phyloP scores from a whole-genome alignment of 2,113 vertebrate species.

The Synodontis membranacea region DNA sequence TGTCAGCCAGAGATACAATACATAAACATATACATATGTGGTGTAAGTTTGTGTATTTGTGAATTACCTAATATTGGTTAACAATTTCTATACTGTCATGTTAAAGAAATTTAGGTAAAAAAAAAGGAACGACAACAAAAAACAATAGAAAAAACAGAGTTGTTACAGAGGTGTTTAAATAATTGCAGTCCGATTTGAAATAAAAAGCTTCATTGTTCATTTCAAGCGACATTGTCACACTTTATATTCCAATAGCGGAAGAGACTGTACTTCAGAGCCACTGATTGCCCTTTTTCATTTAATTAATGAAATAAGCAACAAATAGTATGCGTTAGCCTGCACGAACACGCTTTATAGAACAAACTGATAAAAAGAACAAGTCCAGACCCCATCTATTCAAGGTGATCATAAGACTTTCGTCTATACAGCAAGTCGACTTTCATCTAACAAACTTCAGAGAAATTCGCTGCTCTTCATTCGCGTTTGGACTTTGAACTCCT shows the following conservation, averaged over 20 bases:
- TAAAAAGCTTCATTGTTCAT: no score
- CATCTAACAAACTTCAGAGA: slow-evolving; percentile 27
- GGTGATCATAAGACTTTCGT: slow-evolving; percentile 15
- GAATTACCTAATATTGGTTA: background rate
- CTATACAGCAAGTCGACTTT: slow-evolving; percentile 31
- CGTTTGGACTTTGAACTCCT: slow-evolving; percentile 14
- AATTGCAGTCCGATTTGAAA: background rate
- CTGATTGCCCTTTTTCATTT: background rate
- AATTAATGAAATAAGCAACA: background rate
- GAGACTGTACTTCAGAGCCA: background rate
- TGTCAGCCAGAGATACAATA: background rate
- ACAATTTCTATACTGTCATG: background rate
- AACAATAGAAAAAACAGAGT: background rate
- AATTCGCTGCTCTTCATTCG: background rate
- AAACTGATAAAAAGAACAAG: background rate
- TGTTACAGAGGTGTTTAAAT: background rate
- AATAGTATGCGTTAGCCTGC: background rate
- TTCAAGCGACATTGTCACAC: slow-evolving; percentile 36
- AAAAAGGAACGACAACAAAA: background rate
- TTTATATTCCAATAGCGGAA: background rate
- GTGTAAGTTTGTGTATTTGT: background rate
- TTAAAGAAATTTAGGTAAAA: background rate
- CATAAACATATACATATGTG: background rate
- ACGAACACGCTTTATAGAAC: background rate
- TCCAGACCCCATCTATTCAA: background rate